Percentiles rank a stretch among this genome's conserved stretches.
phyloP scores from a whole-genome alignment of 2,888 invertebrate species.

The Chaetoderma sp. region DNA sequence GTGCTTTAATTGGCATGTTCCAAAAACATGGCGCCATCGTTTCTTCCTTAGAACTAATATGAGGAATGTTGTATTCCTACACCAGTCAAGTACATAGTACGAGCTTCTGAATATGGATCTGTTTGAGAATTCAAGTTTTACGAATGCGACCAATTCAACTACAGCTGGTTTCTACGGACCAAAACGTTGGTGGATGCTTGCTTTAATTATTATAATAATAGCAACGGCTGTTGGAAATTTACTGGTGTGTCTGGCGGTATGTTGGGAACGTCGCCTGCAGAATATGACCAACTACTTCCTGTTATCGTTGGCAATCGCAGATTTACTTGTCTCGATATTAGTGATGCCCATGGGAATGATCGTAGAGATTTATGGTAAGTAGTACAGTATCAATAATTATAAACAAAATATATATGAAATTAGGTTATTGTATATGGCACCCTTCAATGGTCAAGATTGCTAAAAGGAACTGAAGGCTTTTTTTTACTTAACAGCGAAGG shows the following conservation, averaged over 20 bases:
- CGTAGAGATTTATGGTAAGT: conserved; percentile 61
- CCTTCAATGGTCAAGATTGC: background rate
- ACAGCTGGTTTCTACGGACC: no score
- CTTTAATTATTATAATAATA: conserved; percentile 84
- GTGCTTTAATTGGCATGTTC: no score
- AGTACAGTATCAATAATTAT: conserved; percentile 4
- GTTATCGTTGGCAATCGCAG: conserved; percentile 93
- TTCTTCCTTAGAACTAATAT: no score
- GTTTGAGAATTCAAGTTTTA: no score
- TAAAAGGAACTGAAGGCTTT: no score
- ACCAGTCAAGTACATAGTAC: no score
- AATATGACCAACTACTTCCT: conserved; percentile 97
- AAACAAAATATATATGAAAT: background rate
- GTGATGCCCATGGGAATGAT: conserved; percentile 97
- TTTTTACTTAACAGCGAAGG: no score
- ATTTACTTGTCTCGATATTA: conserved; percentile 90
- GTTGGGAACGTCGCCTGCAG: conserved; percentile 88
- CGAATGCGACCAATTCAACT: no score
- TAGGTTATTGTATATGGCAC: no score
- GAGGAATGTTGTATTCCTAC: no score
- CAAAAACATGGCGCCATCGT: no score
- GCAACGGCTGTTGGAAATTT: conserved; percentile 92
- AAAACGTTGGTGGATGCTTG: conserved; percentile 56
- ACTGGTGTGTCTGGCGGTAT: conserved; percentile 92
- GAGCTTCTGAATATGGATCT: no score